Conservation (phyloP, 2,888 invertebrate species). For the Ectemnius cavifrons region DNA sequence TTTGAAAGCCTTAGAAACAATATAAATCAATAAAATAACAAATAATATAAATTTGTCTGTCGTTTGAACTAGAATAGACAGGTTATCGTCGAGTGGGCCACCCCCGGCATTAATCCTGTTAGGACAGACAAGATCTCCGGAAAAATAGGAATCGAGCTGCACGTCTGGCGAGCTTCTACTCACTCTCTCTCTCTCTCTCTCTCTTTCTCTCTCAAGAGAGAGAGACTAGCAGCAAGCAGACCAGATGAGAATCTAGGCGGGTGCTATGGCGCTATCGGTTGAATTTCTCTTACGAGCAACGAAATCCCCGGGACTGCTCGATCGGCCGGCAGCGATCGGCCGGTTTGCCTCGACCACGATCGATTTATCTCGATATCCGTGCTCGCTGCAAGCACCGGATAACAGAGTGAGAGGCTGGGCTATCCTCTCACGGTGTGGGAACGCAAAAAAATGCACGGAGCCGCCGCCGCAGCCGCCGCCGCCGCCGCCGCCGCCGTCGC, state of each 20-base stretch:
- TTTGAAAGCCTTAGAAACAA: too few species aligned
- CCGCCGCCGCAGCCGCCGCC: too few species aligned
- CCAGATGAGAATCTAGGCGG: constrained; percentile 20
- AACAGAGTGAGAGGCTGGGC: constrained; percentile 3
- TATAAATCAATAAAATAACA: too few species aligned
- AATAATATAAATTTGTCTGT: not conserved
- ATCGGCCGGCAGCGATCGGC: constrained; percentile 58
- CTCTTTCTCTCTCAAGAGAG: not conserved
- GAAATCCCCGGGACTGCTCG: constrained; percentile 35
- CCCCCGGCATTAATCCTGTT: constrained; percentile 22
- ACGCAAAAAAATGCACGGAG: constrained; percentile 1
- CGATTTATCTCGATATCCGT: constrained; percentile 69
- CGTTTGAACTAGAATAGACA: too few species aligned
- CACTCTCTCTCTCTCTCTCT: too few species aligned
- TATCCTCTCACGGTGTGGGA: constrained; percentile 7
- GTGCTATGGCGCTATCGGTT: constrained; percentile 30
- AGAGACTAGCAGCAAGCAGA: constrained; percentile 30
- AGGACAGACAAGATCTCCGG: constrained; percentile 18
- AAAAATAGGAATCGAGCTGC: constrained; percentile 16
- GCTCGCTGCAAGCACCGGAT: not conserved
- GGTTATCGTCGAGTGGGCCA: too few species aligned
- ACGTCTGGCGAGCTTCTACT: constrained; percentile 7
- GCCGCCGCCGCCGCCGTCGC: too few species aligned
- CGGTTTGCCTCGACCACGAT: constrained; percentile 58
- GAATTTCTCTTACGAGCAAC: constrained; percentile 40